Base-by-base conservation (phyloP, 2,113 vertebrate genomes). In the Dasyornis broadbenti region DNA sequence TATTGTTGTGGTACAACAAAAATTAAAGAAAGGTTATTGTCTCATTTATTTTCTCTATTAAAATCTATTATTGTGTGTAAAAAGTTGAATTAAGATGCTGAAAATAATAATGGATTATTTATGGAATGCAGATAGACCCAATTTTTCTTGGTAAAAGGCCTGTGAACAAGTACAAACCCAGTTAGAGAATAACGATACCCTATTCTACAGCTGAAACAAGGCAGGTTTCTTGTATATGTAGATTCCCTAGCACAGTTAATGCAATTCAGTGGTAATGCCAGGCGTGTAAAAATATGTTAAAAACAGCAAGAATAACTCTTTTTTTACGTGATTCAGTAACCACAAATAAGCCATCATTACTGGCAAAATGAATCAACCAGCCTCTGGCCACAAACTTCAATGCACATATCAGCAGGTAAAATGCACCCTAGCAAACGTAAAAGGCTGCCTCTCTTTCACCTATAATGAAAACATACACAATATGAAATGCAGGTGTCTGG, bases 321-420 rank as follows among this genome's bases (percentile, higher is more conserved):
- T 27, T 42, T 42, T 35, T 37, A 5, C 33, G 63, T 91, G 57
- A 92, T 92, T 93, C 28, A 11, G 65, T 97, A 95, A 93, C 78
- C 86, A 91, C 52, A 95, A 92, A 95, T 91, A 96, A 94, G 35
- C 57, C 47, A 73, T 94, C 63, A 82, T 92, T 93, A 81, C 75
- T 64, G 64, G 65, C 44, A 91, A 96, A 95, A 88, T 91, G 30
- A 95, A 88, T 91, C 65, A 96, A 90, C 24, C 73, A 96, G 79
- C 84, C 72, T 84, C 68, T 94, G 72, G 83, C 86, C 72, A 86
- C 37, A 80, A 56, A 94, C 17, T 82, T 88, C 42, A 96, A 92
- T 76, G 27, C 16, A 63, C 0, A 0, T 31, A 86, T 69, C 37
- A 88, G 84, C 35, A 86, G 79, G 69, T 84, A 92, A 95, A 96